Base-by-base conservation (phyloP, 2,888 invertebrate genomes). In the Maniola hyperantus region DNA sequence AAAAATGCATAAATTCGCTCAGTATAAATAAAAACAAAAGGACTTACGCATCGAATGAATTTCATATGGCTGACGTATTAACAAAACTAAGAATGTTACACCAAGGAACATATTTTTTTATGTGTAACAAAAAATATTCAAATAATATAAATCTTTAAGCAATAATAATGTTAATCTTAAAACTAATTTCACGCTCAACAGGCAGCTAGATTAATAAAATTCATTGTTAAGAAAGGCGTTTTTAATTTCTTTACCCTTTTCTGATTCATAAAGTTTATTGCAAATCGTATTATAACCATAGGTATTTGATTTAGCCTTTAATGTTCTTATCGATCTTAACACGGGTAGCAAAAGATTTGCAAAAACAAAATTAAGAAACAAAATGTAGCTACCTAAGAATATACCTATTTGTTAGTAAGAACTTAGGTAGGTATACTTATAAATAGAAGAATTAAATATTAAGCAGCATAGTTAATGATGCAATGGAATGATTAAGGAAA, bases 41-140 rank as follows among this genome's bases (percentile, higher is more conserved):
- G n/a, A 85, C 89, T 88, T 79, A 89, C 89, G 77, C 57, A 76
- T 73, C 63, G 72, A 68, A 10, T 74, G 42, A 33, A 72, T 70
- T 61, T 77, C 78, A 61, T 73, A 69, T 46, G 80, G 75, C 72
- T 83, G 71, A 65, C 67, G 75, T 75, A 77, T 75, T 71, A 85
- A 59, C 73, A 85, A 76, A 71, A 75, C 75, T 71, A 87, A 71
- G 74, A 84, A 80, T 79, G 77, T 79, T 75, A 82, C 75, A 73
- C 73, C 70, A 71, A 77, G 76, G 69, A 78, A 79, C 88, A 88
- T 90, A 74, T 76, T 84, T 72, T 76, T 51, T 74, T 20, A 74
- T 68, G 42, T 61, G 59, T 71, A 75, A 72, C 59, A 73, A 60
- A 72, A 72, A 71, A 72, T 72, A 71, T 76, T 39, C 34, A 71